Conservation (phyloP, 2,888 invertebrate species). For the Crossocerus cetratus region DNA sequence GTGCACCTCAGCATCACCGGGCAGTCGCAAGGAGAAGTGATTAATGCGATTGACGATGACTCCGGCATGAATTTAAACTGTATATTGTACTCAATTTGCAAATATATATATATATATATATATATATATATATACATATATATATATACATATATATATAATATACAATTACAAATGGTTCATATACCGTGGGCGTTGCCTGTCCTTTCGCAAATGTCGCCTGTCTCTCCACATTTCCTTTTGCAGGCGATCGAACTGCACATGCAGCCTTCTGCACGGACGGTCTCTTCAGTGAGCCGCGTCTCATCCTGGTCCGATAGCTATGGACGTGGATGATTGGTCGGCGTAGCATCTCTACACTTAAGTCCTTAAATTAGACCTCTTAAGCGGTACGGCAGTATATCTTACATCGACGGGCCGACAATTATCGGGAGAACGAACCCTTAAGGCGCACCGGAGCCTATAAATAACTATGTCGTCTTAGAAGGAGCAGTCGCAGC, state of each 20-base stretch:
- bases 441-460: too few relatives aligned
- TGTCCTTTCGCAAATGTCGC: too few relatives aligned
- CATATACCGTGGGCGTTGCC: constrained; percentile 4
- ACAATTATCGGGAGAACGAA: background rate
- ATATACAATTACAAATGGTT: constrained; percentile 63
- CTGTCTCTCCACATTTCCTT: too few relatives aligned
- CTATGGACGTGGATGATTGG: too few relatives aligned
- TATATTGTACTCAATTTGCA: constrained; percentile 68
- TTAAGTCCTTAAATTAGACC: too few relatives aligned
- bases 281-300: too few relatives aligned
- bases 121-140: constrained; percentile 58
- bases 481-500: background rate
- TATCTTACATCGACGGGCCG: background rate
- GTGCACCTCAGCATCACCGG: constrained; percentile 33
- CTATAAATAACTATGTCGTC: too few relatives aligned
- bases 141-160: constrained; percentile 58
- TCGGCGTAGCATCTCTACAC: too few relatives aligned
- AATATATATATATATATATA: constrained; percentile 59
- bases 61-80: constrained; percentile 56
- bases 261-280: too few relatives aligned
- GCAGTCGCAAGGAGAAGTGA: constrained; percentile 15
- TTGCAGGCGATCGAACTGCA: too few relatives aligned
- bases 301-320: too few relatives aligned
- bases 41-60: constrained; percentile 9
- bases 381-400: background rate